These are phyloP conservation scores for Pagetopsis macropterus DNA, from an alignment of 2,797 vertebrate genomes.

Conservation along the genomic window DNA sequence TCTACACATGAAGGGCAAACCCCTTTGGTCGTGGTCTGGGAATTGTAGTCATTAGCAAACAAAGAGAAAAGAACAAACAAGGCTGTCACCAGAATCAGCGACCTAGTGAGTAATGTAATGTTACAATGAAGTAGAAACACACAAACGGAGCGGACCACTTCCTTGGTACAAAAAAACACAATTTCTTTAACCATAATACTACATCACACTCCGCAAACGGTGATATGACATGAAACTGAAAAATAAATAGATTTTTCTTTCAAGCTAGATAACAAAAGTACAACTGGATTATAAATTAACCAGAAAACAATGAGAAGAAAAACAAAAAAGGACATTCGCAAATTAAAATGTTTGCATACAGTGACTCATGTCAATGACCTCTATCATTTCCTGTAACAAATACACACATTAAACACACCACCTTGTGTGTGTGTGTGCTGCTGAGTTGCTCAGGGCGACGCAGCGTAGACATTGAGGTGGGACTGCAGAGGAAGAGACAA, in stretches of 20 bases:
- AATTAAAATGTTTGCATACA: slow-evolving; percentile 80
- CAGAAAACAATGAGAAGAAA: slow-evolving; percentile 60
- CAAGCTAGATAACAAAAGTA: slow-evolving; percentile 80
- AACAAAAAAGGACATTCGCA: slow-evolving; percentile 76
- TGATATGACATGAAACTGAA: slow-evolving; percentile 77
- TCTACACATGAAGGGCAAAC: slow-evolving; percentile 76
- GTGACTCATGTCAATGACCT: slow-evolving; percentile 77
- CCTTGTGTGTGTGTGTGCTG: slow-evolving; percentile 28
- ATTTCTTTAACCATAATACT: slow-evolving; percentile 76
- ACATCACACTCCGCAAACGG: slow-evolving; percentile 66
- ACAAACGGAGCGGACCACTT: slow-evolving; percentile 65
- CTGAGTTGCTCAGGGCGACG: slow-evolving; percentile 52
- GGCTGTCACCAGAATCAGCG: slow-evolving; percentile 73
- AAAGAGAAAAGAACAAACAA: slow-evolving; percentile 52
- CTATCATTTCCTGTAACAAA: slow-evolving; percentile 71
- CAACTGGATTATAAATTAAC: slow-evolving; percentile 87
- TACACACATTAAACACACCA: slow-evolving; percentile 52
- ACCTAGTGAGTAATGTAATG: slow-evolving; percentile 68
- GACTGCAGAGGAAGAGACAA: slow-evolving; percentile 67
- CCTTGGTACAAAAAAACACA: slow-evolving; percentile 60
- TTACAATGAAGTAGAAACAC: slow-evolving; percentile 69
- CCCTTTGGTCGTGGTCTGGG: slow-evolving; percentile 82
- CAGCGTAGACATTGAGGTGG: slow-evolving; percentile 44
- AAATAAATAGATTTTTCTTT: slow-evolving; percentile 84
- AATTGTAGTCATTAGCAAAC: slow-evolving; percentile 74